phyloP scores from a whole-genome alignment of 2,888 invertebrate genomes.

The Macrophya alboannulata region DNA sequence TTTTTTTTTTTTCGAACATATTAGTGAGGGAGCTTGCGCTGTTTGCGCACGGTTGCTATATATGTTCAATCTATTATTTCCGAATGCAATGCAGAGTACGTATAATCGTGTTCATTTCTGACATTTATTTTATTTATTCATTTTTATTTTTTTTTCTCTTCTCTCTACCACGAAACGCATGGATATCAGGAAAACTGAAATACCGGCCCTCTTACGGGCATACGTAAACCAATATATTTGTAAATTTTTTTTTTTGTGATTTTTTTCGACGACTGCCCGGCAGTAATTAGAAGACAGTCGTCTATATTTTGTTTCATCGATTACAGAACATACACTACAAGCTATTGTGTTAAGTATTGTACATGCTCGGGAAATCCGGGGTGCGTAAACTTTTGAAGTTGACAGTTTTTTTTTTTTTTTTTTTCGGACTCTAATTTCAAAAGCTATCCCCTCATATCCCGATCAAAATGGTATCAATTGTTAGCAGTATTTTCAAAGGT shows the following conservation, averaged over 20 bases:
- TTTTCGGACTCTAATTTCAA: background rate
- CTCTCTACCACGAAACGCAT: conserved; percentile 48
- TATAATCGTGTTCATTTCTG: conserved; percentile 4
- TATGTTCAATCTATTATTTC: background rate
- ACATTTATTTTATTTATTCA: conserved; percentile 24
- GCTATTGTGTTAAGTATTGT: conserved; percentile 79
- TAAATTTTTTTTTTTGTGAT: conserved; percentile 77
- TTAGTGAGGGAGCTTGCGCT: background rate
- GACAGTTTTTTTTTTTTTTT: background rate
- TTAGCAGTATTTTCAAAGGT: conserved; percentile 39
- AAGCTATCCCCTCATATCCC: background rate
- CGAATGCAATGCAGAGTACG: background rate
- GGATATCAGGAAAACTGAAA: conserved; percentile 61
- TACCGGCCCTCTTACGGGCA: conserved; percentile 79
- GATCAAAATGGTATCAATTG: conserved; percentile 33
- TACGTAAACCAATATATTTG: conserved; percentile 81
- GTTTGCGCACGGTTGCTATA: background rate
- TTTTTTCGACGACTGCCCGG: conserved; percentile 53
- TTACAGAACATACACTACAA: conserved; percentile 80
- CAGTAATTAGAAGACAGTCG: conserved; percentile 18
- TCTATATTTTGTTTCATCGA: conserved; percentile 75
- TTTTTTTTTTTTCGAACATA: background rate
- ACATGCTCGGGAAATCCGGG: conserved; percentile 74
- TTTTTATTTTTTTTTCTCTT: conserved; percentile 35
- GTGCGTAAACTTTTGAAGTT: background rate